Evolutionary conservation across 53 echinoderm and acorn worm genomes (phyloP).

Genomic region (Zoroaster sp.): DNA sequence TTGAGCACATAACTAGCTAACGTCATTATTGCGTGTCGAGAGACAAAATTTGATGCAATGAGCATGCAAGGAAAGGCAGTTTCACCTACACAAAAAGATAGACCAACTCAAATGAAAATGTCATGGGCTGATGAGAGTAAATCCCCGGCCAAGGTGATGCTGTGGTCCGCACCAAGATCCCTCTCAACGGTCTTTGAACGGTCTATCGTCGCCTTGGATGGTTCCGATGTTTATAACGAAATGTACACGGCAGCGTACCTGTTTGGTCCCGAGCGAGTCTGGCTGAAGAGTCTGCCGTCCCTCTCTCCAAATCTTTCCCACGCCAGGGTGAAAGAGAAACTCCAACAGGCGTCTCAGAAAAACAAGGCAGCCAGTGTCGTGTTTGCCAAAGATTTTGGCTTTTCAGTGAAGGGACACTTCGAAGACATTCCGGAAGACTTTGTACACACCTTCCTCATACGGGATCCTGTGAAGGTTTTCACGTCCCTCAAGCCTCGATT

Average conservation of each 20-base stretch:
- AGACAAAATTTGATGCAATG: not conserved
- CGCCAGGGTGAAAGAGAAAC: constrained; percentile 21
- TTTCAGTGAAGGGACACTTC: constrained; percentile 46
- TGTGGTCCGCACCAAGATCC: constrained; percentile 76
- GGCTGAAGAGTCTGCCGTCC: constrained; percentile 23
- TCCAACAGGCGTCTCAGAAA: not conserved
- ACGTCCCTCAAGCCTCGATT: constrained; percentile 61
- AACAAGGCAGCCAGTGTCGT: constrained; percentile 21
- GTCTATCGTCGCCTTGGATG: constrained; percentile 53
- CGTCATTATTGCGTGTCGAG: not conserved
- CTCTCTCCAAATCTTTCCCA: constrained; percentile 44
- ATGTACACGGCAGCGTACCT: constrained; percentile 63
- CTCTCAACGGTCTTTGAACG: constrained; percentile 74
- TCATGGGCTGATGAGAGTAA: not conserved
- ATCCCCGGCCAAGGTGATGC: constrained; percentile 54
- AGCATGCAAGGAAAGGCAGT: not conserved
- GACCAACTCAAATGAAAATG: not conserved
- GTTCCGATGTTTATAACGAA: constrained; percentile 68
- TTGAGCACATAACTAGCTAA: not conserved
- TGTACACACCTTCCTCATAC: constrained; percentile 72
- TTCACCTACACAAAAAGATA: not conserved
- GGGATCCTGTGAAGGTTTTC: constrained; percentile 67
- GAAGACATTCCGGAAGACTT: constrained; percentile 67
- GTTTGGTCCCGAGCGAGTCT: constrained; percentile 61
- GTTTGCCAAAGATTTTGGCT: constrained; percentile 74